Evolutionary conservation across 2,113 vertebrate genomes (phyloP).

Genomic region (Lepisosteus oculatus): DNA sequence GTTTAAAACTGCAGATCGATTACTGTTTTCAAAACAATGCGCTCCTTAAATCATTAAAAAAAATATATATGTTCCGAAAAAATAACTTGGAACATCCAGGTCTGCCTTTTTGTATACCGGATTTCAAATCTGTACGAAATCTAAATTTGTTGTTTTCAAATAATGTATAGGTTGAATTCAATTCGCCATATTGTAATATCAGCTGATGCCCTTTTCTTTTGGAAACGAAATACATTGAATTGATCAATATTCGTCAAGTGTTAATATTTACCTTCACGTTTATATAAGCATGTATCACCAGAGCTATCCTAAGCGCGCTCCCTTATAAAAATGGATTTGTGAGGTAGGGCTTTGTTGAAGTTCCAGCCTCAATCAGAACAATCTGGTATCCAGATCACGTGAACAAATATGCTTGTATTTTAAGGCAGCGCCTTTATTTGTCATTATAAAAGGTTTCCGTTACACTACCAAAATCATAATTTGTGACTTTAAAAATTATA

Average conservation of each 20-base stretch:
- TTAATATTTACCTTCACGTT: slow-evolving; percentile 5
- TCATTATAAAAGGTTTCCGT: slow-evolving; percentile 85
- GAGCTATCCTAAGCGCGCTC: slow-evolving; percentile 49
- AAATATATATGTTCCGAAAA: too few relatives aligned
- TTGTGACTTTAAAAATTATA: slow-evolving; percentile 66
- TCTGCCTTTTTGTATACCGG: too few relatives aligned
- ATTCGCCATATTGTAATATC: too few relatives aligned
- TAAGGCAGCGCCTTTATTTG: slow-evolving; percentile 93
- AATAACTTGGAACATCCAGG: too few relatives aligned
- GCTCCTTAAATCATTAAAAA: too few relatives aligned
- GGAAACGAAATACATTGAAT: background rate
- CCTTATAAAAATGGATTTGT: slow-evolving; percentile 68
- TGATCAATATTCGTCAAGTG: slow-evolving; percentile 26
- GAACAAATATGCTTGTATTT: slow-evolving; percentile 93
- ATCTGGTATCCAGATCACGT: slow-evolving; percentile 84
- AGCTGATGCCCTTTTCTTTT: background rate
- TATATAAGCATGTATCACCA: too few relatives aligned
- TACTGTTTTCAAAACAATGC: too few relatives aligned
- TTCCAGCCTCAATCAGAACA: slow-evolving; percentile 76
- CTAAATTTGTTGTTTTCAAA: too few relatives aligned
- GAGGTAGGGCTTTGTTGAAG: slow-evolving; percentile 76
- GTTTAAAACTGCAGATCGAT: too few relatives aligned
- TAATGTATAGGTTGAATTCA: too few relatives aligned
- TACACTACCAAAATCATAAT: slow-evolving; percentile 74
- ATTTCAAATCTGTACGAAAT: too few relatives aligned